A percentile compares a stretch with the other conserved stretches of the same genome.
These are phyloP conservation scores for Drosophila pectinifera DNA, from an alignment of 1,140 invertebrate species.

Conservation along the genomic window DNA sequence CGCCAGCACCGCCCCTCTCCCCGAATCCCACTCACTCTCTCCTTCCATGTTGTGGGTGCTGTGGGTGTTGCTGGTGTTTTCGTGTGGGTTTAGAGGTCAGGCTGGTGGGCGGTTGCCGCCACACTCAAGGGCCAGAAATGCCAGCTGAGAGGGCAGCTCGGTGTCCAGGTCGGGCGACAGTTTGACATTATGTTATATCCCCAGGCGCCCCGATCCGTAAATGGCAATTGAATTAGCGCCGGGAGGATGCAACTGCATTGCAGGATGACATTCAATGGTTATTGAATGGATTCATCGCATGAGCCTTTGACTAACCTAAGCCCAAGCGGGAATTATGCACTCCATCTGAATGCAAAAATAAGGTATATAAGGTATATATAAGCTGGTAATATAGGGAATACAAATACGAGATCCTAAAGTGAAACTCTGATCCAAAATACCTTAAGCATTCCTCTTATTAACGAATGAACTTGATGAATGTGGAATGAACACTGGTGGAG, in stretches of 20 bases:
- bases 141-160: conserved; percentile 15
- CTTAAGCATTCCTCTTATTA: too few species aligned
- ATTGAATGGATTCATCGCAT: background rate
- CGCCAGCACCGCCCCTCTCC: conserved; percentile 4
- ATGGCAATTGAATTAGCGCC: conserved; percentile 13
- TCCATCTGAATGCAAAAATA: background rate
- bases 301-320: background rate
- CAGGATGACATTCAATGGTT: background rate
- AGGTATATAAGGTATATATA: too few species aligned
- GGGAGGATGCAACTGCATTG: conserved; percentile 6
- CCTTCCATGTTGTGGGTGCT: background rate
- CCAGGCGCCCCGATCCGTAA: background rate
- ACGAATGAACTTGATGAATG: too few species aligned
- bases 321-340: background rate
- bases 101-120: conserved; percentile 14
- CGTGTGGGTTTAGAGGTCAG: conserved; percentile 51
- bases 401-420: too few species aligned
- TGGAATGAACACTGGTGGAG: too few species aligned
- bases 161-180: conserved; percentile 11
- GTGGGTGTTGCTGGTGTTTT: conserved; percentile 3
- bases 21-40: background rate
- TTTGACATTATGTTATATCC: conserved; percentile 26
- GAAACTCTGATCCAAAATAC: too few species aligned
- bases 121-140: conserved; percentile 12
- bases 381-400: too few species aligned